Percentiles rank a stretch among this genome's conserved stretches.
Conservation (phyloP, 53 echinoderm and acorn worm species). For the Mesocentrotus franciscanus region DNA sequence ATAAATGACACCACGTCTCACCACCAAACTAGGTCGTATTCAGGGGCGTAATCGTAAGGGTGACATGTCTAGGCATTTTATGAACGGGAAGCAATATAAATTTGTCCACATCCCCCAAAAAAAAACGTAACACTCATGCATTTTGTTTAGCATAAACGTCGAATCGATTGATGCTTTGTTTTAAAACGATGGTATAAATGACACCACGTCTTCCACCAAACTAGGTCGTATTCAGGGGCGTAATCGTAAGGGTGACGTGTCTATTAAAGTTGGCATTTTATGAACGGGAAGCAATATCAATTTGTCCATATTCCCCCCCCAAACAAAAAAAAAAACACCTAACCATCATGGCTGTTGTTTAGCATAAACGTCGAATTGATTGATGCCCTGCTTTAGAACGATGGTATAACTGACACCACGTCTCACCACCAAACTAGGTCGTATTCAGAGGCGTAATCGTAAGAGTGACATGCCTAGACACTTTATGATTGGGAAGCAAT, state of each 20-base stretch:
- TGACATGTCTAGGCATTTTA: background rate
- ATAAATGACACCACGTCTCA: background rate
- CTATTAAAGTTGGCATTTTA: too few species aligned
- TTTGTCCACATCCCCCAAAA: too few species aligned
- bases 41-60: background rate
- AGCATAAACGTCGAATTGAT: background rate
- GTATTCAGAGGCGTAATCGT: background rate
- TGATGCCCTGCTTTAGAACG: background rate
- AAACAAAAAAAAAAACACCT: too few species aligned
- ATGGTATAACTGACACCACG: background rate
- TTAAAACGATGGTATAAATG: background rate
- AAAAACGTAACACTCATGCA: too few species aligned
- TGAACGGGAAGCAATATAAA: too few species aligned
- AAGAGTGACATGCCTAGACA: background rate
- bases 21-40: background rate
- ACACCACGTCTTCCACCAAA: background rate
- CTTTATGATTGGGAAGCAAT: too few species aligned
- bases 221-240: background rate
- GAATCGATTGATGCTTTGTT: background rate
- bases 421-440: background rate
- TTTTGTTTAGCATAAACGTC: background rate
- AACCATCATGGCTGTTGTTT: background rate
- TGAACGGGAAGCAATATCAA: too few species aligned
- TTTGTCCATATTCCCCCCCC: too few species aligned
- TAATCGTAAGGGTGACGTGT: background rate